Conservation (phyloP, 2,113 vertebrate species). For the Cryptotis parvus region DNA sequence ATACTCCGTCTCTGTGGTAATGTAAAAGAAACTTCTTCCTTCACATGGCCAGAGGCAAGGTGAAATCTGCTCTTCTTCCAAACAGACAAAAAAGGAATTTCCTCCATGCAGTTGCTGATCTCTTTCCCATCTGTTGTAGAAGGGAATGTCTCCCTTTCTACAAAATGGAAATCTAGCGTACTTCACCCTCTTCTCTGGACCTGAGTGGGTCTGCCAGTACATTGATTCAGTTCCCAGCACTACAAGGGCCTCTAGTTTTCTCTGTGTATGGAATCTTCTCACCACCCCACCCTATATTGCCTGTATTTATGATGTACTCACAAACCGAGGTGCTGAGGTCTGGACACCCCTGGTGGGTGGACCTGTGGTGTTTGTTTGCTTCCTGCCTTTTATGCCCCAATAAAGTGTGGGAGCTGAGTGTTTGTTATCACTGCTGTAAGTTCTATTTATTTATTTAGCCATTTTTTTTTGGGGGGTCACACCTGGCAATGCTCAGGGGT, state of each 20-base stretch:
- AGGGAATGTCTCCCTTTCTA: background rate
- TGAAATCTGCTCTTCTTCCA: conserved; percentile 56
- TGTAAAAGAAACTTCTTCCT: conserved; percentile 14
- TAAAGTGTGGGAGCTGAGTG: conserved; percentile 74
- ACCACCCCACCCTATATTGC: background rate
- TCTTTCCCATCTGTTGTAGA: background rate
- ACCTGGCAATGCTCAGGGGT: too few species aligned
- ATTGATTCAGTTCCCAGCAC: background rate
- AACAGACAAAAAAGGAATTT: conserved; percentile 16
- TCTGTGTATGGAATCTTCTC: background rate
- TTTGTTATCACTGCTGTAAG: conserved; percentile 35
- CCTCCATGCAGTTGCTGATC: background rate
- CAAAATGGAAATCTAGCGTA: background rate
- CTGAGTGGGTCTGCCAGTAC: conserved; percentile 2
- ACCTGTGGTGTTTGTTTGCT: conserved; percentile 22
- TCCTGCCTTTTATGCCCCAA: conserved; percentile 61
- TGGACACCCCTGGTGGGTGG: conserved; percentile 60
- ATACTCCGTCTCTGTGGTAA: conserved; percentile 6
- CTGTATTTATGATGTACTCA: conserved; percentile 59
- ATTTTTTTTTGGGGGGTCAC: too few species aligned
- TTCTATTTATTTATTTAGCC: too few species aligned
- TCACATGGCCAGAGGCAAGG: conserved; percentile 17
- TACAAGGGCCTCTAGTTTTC: background rate
- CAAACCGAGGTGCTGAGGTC: conserved; percentile 44
- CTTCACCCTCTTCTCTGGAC: background rate